Evolutionary conservation across 2,113 vertebrate genomes (phyloP).

Genomic region (Equus quagga): DNA sequence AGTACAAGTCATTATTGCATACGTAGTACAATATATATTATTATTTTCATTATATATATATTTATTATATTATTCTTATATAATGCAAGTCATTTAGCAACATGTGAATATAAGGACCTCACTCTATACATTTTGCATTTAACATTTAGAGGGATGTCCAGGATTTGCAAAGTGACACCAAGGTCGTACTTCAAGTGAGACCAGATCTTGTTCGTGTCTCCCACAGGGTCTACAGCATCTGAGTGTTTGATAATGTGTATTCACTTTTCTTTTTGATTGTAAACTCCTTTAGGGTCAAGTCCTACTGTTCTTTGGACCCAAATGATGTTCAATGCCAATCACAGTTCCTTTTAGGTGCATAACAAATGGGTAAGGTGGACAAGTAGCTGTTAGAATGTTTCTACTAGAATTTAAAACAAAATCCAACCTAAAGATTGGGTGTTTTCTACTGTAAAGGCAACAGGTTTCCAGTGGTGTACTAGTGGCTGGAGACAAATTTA

Average conservation of each 20-base stretch:
- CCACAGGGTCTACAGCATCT: not conserved
- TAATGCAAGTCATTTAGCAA: not conserved
- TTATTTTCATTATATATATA: not conserved
- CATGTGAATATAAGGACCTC: not conserved
- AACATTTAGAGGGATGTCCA: not conserved
- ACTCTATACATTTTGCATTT: not conserved
- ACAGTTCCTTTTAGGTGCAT: not conserved
- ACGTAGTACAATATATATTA: not conserved
- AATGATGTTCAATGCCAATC: not conserved
- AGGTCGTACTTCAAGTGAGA: not conserved
- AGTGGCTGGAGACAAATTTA: fast-evolving
- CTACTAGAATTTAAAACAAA: not conserved
- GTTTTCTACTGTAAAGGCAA: not conserved
- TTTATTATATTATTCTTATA: not conserved
- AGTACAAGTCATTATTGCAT: not conserved
- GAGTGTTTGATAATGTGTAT: not conserved
- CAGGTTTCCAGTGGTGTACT: not conserved
- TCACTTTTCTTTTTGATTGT: not conserved
- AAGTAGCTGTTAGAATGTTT: not conserved
- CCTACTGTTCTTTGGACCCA: not conserved
- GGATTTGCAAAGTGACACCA: not conserved
- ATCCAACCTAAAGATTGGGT: not conserved
- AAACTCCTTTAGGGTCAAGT: not conserved
- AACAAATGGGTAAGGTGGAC: not conserved
- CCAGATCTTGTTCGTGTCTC: not conserved